A percentile compares a stretch with the other conserved stretches of the same genome.
phyloP scores from a whole-genome alignment of 2,113 vertebrate species.

The Coreoperca whiteheadi region DNA sequence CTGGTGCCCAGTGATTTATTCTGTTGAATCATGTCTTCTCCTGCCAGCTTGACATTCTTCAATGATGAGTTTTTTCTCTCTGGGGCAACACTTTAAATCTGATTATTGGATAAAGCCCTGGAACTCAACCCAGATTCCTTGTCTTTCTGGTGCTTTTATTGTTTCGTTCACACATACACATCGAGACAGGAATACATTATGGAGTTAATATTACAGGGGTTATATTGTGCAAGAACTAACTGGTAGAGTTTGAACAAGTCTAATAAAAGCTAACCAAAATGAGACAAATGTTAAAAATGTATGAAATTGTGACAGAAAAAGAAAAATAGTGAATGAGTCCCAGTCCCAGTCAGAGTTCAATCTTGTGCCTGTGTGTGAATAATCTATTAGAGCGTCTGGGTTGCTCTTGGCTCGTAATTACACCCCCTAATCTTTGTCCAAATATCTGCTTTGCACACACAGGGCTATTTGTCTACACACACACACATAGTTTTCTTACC shows the following conservation, averaged over 20 bases:
- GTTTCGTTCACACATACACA: constrained; percentile 50
- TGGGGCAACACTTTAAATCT: constrained; percentile 73
- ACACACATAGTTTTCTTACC: constrained; percentile 73
- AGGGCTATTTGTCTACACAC: constrained; percentile 83
- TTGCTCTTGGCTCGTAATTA: constrained; percentile 82
- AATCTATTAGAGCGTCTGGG: constrained; percentile 79
- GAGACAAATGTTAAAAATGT: neutral
- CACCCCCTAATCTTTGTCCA: constrained; percentile 85
- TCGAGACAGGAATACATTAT: constrained; percentile 4
- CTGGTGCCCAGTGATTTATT: constrained; percentile 82
- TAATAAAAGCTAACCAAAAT: constrained; percentile 10
- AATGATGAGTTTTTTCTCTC: constrained; percentile 77
- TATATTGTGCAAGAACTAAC: neutral
- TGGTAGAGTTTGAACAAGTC: neutral
- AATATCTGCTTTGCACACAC: constrained; percentile 86
- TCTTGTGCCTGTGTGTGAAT: constrained; percentile 75
- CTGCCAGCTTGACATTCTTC: constrained; percentile 82
- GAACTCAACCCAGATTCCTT: constrained; percentile 63
- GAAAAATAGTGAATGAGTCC: neutral
- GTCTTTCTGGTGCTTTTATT: constrained; percentile 46
- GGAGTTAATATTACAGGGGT: constrained; percentile 17
- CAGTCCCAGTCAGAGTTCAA: constrained; percentile 46
- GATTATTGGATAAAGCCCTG: constrained; percentile 74
- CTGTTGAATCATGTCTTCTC: constrained; percentile 81
- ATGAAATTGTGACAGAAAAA: neutral